Conservation (phyloP, 1,140 invertebrate genomes). For the Euschistus heros region DNA sequence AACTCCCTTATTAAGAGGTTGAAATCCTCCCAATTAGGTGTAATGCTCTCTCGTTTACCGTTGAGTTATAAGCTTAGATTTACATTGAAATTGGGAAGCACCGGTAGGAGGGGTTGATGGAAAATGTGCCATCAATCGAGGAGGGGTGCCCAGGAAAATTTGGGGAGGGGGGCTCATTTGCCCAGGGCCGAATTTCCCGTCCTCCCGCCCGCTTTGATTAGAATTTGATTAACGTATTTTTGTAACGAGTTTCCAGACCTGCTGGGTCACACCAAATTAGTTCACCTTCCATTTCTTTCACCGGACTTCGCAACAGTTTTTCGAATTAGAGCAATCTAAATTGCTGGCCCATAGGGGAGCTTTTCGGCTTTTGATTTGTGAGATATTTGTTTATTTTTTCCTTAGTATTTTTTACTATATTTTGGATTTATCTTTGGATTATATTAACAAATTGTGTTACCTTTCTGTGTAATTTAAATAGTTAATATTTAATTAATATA, state of each 20-base stretch:
- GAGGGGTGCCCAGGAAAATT: background rate
- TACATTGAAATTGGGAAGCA: constrained; percentile 8
- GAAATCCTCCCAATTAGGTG: constrained; percentile 11
- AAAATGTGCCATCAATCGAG: constrained; percentile 16
- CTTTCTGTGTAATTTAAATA: no score
- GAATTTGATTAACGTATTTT: constrained; percentile 16
- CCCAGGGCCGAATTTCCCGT: constrained; percentile 1
- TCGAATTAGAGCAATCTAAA: no score
- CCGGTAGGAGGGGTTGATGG: constrained; percentile 7
- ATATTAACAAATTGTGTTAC: no score
- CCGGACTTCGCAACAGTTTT: no score
- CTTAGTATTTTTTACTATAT: no score
- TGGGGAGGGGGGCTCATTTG: constrained; percentile 9
- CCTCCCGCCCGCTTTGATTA: constrained; percentile 9
- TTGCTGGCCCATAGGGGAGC: no score
- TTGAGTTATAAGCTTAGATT: constrained; percentile 16
- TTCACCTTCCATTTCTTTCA: no score
- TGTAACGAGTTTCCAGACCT: background rate
- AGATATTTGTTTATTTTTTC: no score
- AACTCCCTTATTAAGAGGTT: constrained; percentile 7
- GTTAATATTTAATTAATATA: no score
- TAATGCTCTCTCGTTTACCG: constrained; percentile 16
- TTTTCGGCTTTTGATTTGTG: no score
- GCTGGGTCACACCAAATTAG: no score
- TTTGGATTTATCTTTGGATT: no score